Percentiles rank a stretch among this genome's conserved stretches.
Evolutionary conservation across 2,888 invertebrate genomes (phyloP).

Genomic region (Ichneumoninae sp.): DNA sequence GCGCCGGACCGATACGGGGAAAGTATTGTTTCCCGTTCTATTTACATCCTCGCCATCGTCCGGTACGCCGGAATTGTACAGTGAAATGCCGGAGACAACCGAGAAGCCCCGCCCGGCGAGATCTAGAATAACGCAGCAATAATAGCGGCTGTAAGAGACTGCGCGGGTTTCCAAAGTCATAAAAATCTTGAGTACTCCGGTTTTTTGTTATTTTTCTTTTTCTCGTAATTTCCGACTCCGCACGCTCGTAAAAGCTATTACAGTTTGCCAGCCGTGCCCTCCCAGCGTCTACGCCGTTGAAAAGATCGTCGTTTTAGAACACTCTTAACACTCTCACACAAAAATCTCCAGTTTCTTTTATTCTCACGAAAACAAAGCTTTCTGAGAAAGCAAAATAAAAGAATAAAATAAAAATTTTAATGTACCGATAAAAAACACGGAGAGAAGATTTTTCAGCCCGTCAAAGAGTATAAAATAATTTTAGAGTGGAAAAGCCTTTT

Average conservation of each 20-base stretch:
- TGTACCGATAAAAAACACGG: neutral
- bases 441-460: neutral
- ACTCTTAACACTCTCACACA: neutral
- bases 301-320: neutral
- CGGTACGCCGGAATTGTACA: constrained; percentile 6
- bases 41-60: constrained; percentile 20
- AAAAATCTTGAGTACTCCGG: constrained; percentile 35
- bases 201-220: constrained; percentile 1
- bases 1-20: constrained; percentile 5
- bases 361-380: neutral
- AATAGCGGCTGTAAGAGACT: constrained; percentile 2
- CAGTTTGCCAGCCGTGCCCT: neutral
- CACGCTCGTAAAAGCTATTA: constrained; percentile 37
- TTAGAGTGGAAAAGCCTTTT: neutral
- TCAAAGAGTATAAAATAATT: neutral
- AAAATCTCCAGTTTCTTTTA: neutral
- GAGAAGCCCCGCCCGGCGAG: neutral
- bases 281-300: neutral
- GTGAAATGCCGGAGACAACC: neutral
- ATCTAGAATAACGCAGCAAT: constrained; percentile 23
- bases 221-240: constrained; percentile 17
- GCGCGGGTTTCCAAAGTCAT: constrained; percentile 32
- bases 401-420: neutral
- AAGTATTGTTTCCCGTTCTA: constrained; percentile 21
- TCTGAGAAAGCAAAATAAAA: neutral